A percentile compares a stretch with the other conserved stretches of the same genome.
Evolutionary conservation across 2,113 vertebrate genomes (phyloP).

Genomic region (Peucedramus taeniatus): DNA sequence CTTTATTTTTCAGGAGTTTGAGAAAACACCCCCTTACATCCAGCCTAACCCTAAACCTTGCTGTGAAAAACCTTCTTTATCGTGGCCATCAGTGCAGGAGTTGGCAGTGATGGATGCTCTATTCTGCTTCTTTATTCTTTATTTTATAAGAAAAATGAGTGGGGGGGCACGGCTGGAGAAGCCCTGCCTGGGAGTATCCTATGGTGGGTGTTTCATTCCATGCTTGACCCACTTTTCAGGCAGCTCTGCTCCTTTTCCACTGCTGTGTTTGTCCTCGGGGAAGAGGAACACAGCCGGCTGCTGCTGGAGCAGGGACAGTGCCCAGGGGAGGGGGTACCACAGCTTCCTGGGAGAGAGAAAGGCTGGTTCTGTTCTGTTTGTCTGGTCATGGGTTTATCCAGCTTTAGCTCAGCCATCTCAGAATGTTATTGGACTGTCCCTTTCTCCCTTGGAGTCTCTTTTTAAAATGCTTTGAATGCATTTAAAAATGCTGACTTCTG

Average conservation of each 20-base stretch:
- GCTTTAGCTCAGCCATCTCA: background rate
- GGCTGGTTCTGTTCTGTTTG: background rate
- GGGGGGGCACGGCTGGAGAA: background rate
- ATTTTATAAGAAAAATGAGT: background rate
- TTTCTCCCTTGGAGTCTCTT: background rate
- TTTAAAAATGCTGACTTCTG: background rate
- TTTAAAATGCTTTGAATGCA: background rate
- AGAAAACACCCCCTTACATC: background rate
- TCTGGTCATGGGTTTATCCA: background rate
- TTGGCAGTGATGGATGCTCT: background rate
- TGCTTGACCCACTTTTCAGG: background rate
- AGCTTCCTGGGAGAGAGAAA: background rate
- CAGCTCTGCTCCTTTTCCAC: background rate
- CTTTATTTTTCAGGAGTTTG: background rate
- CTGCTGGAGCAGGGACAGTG: background rate
- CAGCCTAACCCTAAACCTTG: background rate
- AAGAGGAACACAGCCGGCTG: background rate
- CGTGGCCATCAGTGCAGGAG: background rate
- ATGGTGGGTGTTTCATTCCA: accelerated
- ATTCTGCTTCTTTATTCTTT: background rate
- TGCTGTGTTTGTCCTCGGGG: background rate
- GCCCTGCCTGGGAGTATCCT: background rate
- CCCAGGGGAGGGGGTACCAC: background rate
- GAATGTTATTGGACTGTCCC: background rate
- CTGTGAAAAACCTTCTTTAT: background rate